Conservation (phyloP, 1,140 invertebrate species). For the Mactra quadrangularis region DNA sequence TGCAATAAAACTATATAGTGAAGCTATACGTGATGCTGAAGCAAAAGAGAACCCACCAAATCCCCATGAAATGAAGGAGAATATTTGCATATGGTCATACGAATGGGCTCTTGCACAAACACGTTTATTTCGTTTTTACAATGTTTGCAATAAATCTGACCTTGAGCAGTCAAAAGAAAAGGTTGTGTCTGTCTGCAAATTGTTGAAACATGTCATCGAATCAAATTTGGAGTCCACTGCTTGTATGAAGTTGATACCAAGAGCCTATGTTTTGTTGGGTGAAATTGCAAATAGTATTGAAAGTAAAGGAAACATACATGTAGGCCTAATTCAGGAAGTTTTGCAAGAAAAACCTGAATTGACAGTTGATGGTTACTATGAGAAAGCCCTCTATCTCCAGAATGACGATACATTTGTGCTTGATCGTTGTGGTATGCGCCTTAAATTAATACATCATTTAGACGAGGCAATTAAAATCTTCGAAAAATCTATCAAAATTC, state of each 20-base stretch:
- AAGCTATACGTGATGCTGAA: neutral
- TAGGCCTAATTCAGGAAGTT: conserved; percentile 1
- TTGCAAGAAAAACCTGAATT: neutral
- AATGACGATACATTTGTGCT: neutral
- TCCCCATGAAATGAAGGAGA: too few species aligned
- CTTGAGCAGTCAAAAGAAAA: neutral
- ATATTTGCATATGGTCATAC: conserved; percentile 29
- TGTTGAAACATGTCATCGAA: conserved; percentile 1
- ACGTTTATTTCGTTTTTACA: neutral
- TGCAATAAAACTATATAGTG: neutral
- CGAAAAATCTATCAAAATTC: neutral
- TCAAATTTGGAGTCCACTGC: neutral
- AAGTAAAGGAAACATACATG: neutral
- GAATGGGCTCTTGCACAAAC: conserved; percentile 4
- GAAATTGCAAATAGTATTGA: neutral
- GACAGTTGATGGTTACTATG: neutral
- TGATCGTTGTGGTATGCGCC: conserved; percentile 2
- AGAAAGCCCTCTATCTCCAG: neutral
- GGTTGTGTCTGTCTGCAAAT: neutral
- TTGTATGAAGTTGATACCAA: conserved; percentile 4
- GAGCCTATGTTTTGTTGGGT: conserved; percentile 30
- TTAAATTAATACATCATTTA: neutral
- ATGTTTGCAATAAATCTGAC: neutral
- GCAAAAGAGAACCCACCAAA: neutral
- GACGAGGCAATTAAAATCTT: neutral